These are phyloP conservation scores for Lordiphosa fenestrarum DNA, from an alignment of 2,888 invertebrate species.

Conservation along the genomic window DNA sequence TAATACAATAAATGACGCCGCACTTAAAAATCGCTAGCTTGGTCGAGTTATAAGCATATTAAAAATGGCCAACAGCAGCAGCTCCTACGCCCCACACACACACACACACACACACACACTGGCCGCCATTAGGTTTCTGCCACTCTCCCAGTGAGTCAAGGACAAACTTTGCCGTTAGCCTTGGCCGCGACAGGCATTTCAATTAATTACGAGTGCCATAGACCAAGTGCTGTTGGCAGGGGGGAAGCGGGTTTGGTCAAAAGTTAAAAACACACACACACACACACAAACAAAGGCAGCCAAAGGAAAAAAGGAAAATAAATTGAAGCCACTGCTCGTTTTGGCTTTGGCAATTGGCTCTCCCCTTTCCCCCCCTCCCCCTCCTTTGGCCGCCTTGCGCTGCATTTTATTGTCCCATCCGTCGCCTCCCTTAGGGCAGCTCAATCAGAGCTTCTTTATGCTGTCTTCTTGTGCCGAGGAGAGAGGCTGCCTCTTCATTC, in stretches of 20 bases:
- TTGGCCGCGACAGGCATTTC: conserved; percentile 32
- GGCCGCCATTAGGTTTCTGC: neutral
- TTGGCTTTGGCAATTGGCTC: conserved; percentile 38
- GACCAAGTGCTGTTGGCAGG: neutral
- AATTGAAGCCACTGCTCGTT: conserved; percentile 35
- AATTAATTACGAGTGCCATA: conserved; percentile 24
- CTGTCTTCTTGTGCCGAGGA: neutral
- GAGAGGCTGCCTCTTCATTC: conserved; percentile 13
- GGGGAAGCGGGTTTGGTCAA: conserved; percentile 2
- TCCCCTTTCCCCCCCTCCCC: neutral
- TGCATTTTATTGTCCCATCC: conserved; percentile 62
- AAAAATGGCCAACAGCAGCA: no score
- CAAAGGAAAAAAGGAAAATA: conserved; percentile 15
- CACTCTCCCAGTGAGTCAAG: conserved; percentile 16
- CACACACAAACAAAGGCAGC: neutral
- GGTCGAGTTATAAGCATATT: no score
- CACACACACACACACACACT: no score
- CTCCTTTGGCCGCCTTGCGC: conserved; percentile 10
- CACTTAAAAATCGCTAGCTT: conserved; percentile 10
- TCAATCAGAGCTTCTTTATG: conserved; percentile 27
- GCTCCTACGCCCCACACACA: no score
- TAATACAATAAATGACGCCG: conserved; percentile 29
- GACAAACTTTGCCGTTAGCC: conserved; percentile 13
- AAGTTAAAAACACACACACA: conserved; percentile 21
- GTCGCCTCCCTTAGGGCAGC: conserved; percentile 27